These are phyloP conservation scores for Eumerus sabulonum DNA, from an alignment of 2,888 invertebrate species.

Conservation along the genomic window DNA sequence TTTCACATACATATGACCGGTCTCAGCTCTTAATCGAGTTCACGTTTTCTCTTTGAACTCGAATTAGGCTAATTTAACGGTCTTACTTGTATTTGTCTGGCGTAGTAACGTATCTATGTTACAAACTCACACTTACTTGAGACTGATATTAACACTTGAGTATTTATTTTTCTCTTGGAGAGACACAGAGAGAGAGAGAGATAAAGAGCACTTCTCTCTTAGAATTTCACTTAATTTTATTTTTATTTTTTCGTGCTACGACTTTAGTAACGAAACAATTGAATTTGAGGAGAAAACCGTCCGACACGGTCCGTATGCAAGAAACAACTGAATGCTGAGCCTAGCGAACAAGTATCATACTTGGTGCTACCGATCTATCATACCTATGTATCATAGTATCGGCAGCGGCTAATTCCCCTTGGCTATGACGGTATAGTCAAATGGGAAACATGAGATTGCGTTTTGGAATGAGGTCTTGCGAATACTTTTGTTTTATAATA, in stretches of 20 bases:
- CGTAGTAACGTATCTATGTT: no score
- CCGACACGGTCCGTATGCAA: constrained; percentile 72
- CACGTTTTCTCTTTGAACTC: constrained; percentile 32
- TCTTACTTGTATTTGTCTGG: no score
- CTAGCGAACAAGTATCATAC: no score
- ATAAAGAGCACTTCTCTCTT: constrained; percentile 3
- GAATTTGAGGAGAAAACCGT: constrained; percentile 52
- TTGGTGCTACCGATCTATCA: no score
- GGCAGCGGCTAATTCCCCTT: no score
- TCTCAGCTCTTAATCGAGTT: constrained; percentile 31
- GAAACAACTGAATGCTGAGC: constrained; percentile 72
- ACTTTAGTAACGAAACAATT: no score
- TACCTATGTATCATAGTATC: no score
- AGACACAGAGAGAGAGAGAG: constrained; percentile 28
- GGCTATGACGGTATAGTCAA: no score
- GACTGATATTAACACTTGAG: neutral
- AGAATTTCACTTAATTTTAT: constrained; percentile 17
- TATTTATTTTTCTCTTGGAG: constrained; percentile 25
- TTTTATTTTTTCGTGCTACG: constrained; percentile 3
- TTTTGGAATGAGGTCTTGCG: no score
- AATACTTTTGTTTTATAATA: no score
- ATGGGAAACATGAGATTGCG: no score
- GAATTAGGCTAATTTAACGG: constrained; percentile 24
- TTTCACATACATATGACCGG: constrained; percentile 2
- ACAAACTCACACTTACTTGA: constrained; percentile 52